Percentiles rank a stretch among this genome's conserved stretches.
These are phyloP conservation scores for Coenobita brevimanus DNA, from an alignment of 1,140 invertebrate genomes.

Conservation along the genomic window DNA sequence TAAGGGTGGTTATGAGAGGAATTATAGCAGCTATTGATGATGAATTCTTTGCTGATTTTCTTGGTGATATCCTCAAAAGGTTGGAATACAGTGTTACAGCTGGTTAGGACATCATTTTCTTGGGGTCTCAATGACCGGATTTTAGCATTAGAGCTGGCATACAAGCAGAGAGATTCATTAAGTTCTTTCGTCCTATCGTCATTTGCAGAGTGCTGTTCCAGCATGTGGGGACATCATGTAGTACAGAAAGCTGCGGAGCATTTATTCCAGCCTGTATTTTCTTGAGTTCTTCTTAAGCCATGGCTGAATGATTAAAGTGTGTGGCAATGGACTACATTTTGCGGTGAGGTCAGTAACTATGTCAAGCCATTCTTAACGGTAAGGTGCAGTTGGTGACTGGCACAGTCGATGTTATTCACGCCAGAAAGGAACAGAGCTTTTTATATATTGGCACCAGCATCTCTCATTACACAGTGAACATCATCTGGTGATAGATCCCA, in stretches of 20 bases:
- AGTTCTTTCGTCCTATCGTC: slow-evolving; percentile 30
- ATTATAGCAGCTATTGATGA: slow-evolving; percentile 6
- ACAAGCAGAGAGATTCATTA: slow-evolving; percentile 36
- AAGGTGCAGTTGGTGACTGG: slow-evolving; percentile 22
- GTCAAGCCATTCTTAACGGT: slow-evolving; percentile 15
- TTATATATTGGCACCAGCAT: slow-evolving; percentile 35
- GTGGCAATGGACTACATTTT: slow-evolving; percentile 12
- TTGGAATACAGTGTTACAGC: slow-evolving; percentile 5
- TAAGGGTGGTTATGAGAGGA: slow-evolving; percentile 13
- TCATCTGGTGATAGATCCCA: neutral
- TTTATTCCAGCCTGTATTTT: slow-evolving; percentile 31
- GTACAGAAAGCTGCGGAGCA: slow-evolving; percentile 9
- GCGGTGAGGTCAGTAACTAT: too few species aligned
- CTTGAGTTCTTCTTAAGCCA: slow-evolving; percentile 30
- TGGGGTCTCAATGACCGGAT: neutral
- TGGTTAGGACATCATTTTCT: slow-evolving; percentile 8
- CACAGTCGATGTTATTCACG: slow-evolving; percentile 7
- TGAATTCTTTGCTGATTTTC: slow-evolving; percentile 24
- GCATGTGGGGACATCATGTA: slow-evolving; percentile 16
- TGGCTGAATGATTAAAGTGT: slow-evolving; percentile 45
- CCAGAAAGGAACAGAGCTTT: slow-evolving; percentile 27
- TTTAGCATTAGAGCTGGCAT: slow-evolving; percentile 16
- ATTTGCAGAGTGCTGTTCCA: slow-evolving; percentile 37
- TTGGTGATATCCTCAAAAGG: slow-evolving; percentile 17
- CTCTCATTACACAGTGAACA: slow-evolving; percentile 45